Evolutionary conservation across 1,140 invertebrate genomes (phyloP).

Genomic region (Acromyrmex heyeri): DNA sequence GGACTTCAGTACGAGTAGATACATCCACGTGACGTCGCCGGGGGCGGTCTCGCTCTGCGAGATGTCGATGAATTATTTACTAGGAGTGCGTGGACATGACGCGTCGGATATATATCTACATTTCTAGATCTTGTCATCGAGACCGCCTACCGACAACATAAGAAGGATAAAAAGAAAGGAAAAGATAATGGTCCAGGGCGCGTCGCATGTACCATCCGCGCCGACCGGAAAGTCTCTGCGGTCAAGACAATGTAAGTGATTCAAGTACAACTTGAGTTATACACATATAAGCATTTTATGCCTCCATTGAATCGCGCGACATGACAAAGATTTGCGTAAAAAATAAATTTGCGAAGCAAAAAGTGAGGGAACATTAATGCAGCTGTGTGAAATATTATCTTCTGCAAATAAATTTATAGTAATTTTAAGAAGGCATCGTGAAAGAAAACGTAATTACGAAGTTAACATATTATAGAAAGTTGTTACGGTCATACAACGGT

Average conservation of each 20-base stretch:
- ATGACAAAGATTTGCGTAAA: neutral
- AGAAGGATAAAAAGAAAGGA: slow-evolving; percentile 7
- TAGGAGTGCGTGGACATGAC: slow-evolving; percentile 77
- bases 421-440: neutral
- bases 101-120: slow-evolving; percentile 75
- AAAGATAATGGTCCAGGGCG: slow-evolving; percentile 28
- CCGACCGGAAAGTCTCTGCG: neutral
- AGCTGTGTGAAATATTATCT: neutral
- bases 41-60: slow-evolving; percentile 51
- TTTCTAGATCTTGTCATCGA: slow-evolving; percentile 77
- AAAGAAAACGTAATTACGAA: neutral
- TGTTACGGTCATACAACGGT: neutral
- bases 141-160: slow-evolving; percentile 68
- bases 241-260: neutral
- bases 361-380: neutral
- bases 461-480: neutral
- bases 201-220: neutral
- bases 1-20: slow-evolving; percentile 69
- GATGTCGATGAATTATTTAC: slow-evolving; percentile 81
- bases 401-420: neutral
- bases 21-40: slow-evolving; percentile 65
- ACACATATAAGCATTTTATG: slow-evolving; percentile 11
- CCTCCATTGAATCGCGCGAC: neutral
- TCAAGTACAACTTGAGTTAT: neutral
- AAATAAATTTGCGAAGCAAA: neutral